Evolutionary conservation across 2,797 vertebrate species (phyloP), one percentile per base, ranked within the genome.

Genomic region (Myiotriccus ornatus): DNA sequence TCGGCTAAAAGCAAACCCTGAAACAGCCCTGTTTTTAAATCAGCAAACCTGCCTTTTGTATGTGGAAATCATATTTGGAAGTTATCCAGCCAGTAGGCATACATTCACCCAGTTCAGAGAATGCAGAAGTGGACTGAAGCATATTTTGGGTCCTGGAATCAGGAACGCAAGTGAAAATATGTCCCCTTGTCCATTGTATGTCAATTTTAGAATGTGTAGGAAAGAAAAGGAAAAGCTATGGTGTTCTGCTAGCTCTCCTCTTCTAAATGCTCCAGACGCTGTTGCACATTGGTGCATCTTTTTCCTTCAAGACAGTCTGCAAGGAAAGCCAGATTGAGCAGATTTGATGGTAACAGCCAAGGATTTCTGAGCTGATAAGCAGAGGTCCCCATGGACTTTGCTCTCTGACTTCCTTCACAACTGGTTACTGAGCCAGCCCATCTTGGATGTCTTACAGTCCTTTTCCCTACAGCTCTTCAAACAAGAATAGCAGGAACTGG

Each of bases 291-390:
- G 39, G 10, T 64, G 35, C 43, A 62, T 50, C 64, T 74, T 82
- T 46, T 92, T 68, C 35, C 49, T 85, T 87, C 84, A 62, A 39
- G 53, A 50, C 21, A 62, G 84, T 70, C 80, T 62, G 46, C 63
- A 83, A 81, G 46, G 46, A 87, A 93, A 77, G 68, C 35, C 89
- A 85, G 70, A 79, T 14, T 32, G 75, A 87, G 56, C 63, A 90
- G 70, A 88, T 90, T 90, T 90, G 64, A 93, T 47, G 43, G 46
- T 55, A 94, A 83, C 2, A 6, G 62, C 64, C 78, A 77, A 85
- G 77, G 92, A 68, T 81, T 91, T 84, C 69, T 69, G 57, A 94
- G 60, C 81, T 78, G 84, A 71, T 80, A 84, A 93, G 68, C 49
- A 90, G 49, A 87, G 56, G 39, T 7, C 64, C 77, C 74, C 49